Evolutionary conservation across 2,113 vertebrate genomes (phyloP), one percentile per base, ranked within the genome.

Genomic region (Datnioides undecimradiatus): DNA sequence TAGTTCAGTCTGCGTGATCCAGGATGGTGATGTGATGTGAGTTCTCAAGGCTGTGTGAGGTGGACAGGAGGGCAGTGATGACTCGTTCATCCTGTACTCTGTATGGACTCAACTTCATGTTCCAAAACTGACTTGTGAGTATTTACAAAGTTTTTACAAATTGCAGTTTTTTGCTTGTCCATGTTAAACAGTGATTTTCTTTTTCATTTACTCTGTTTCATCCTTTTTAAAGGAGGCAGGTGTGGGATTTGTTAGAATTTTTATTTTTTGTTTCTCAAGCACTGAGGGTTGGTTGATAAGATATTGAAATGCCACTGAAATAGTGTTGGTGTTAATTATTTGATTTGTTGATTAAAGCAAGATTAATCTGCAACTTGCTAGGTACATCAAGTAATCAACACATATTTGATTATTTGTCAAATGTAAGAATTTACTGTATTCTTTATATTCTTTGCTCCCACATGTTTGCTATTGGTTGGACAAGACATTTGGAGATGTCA

Each of bases 1-100:
- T 31, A 54, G 73, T 64, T 74, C 21, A 49, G 76, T n/a, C 73
- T 64, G 64, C 60, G 87, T 59, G 79, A 79, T 55, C 12, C 59
- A 76, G 79, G 73, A 49, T 68, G 69, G 63, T 73, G 83, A 87
- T 92, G 91, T 67, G 80, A 90, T 93, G 85, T 81, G 90, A 91
- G 87, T 83, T 93, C 88, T 92, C 85, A 87, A 78, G 90, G 58
- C 83, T 73, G 58, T 90, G 92, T 88, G 91, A 93, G 87, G 69
- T 36, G 23, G 72, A 65, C 60, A 68, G 60, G 79, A 25, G 54
- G 71, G 71, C 59, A 69, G 43, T 72, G 66, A 87, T 86, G 85
- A 88, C 65, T 83, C 58, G 31, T 82, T 84, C 80, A 57, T 68
- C 73, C 65, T 52, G 52, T 74, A 49, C 67, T 76, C 48, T 41